phyloP scores from a whole-genome alignment of 2,888 invertebrate genomes.

The Luffia ferchaultella region DNA sequence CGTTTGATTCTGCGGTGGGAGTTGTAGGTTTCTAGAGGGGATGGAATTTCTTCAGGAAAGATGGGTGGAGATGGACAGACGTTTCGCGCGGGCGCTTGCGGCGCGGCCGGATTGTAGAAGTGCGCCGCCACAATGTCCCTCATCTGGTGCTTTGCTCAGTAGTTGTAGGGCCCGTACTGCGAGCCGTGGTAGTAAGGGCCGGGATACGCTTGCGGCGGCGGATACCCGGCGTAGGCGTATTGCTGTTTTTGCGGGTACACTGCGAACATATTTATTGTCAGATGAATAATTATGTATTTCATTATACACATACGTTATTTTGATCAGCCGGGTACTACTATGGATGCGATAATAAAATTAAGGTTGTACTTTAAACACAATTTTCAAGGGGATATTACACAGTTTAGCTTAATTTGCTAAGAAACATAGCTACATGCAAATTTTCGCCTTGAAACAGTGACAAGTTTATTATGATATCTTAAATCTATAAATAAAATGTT shows the following conservation, averaged over 20 bases:
- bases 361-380: too few relatives aligned
- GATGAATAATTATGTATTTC: too few relatives aligned
- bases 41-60: conserved; percentile 15
- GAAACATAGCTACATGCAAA: too few relatives aligned
- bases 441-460: too few relatives aligned
- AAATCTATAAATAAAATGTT: too few relatives aligned
- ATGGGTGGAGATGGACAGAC: conserved; percentile 24
- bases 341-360: too few relatives aligned
- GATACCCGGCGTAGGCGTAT: conserved; percentile 90
- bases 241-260: conserved; percentile 96
- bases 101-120: conserved; percentile 52
- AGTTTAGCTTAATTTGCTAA: too few relatives aligned
- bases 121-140: conserved; percentile 56
- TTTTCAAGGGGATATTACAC: too few relatives aligned
- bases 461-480: too few relatives aligned
- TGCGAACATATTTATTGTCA: too few relatives aligned
- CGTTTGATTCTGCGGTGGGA: conserved; percentile 44
- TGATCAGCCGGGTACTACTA: too few relatives aligned
- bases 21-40: conserved; percentile 46
- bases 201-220: conserved; percentile 83
- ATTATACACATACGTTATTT: too few relatives aligned
- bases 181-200: conserved; percentile 92
- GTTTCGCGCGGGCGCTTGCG: conserved; percentile 56
- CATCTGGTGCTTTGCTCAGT: conserved; percentile 72
- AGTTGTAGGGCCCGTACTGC: conserved; percentile 93